phyloP scores from a whole-genome alignment of 37 sponge, comb jelly and placozoan genomes.

The Aplysina aerophoba region DNA sequence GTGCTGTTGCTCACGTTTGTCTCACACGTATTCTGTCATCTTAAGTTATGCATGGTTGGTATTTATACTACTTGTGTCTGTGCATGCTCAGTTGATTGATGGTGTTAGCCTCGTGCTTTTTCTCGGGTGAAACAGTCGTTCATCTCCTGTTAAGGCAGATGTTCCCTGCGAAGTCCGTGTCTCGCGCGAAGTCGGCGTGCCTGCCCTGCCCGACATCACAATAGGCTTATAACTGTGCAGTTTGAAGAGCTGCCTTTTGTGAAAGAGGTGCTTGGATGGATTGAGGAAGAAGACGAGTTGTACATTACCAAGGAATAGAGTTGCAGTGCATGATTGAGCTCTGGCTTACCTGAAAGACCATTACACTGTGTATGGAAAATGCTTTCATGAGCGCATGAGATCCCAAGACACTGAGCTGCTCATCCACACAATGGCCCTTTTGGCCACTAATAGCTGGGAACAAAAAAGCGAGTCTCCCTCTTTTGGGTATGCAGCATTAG shows the following conservation, averaged over 20 bases:
- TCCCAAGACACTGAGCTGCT: constrained; percentile 48
- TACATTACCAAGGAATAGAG: constrained; percentile 51
- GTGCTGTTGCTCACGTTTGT: no score
- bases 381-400: constrained; percentile 52
- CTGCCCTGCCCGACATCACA: no score
- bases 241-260: constrained; percentile 63
- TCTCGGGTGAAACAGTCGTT: no score
- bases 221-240: constrained; percentile 34
- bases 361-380: constrained; percentile 28
- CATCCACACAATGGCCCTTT: constrained; percentile 46
- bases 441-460: constrained; percentile 82
- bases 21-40: no score
- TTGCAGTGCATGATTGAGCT: constrained; percentile 15
- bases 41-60: no score
- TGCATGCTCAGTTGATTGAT: no score
- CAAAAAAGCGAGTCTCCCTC: constrained; percentile 12
- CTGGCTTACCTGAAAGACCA: constrained; percentile 14
- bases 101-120: no score
- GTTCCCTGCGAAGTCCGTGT: no score
- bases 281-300: neutral
- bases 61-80: no score
- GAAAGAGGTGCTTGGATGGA: constrained; percentile 54
- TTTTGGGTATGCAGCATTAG: constrained; percentile 56
- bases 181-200: no score
- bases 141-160: no score